These are phyloP conservation scores for Melanotaenia pygmaea DNA, from an alignment of 2,797 vertebrate species.

Conservation along the genomic window DNA sequence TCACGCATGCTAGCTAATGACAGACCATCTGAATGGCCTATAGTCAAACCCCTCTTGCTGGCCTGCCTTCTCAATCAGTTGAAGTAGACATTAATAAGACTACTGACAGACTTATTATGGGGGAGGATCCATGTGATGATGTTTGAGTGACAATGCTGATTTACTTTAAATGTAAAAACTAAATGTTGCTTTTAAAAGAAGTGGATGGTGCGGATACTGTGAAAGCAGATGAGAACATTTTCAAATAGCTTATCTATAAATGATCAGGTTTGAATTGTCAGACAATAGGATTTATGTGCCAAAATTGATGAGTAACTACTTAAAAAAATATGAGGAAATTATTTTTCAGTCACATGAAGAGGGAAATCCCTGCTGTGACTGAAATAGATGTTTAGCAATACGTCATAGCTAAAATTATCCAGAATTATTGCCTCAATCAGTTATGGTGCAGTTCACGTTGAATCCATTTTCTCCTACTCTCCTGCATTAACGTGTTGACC, in stretches of 20 bases:
- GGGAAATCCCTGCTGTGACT: slow-evolving; percentile 4
- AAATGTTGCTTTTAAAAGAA: not conserved
- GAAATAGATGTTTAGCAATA: not conserved
- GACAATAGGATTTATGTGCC: not conserved
- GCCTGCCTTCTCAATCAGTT: slow-evolving; percentile 26
- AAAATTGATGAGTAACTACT: not conserved
- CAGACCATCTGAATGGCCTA: slow-evolving; percentile 63
- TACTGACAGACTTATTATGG: slow-evolving; percentile 30
- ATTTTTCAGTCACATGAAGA: slow-evolving; percentile 11
- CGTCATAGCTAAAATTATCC: not conserved
- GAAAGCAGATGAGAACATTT: not conserved
- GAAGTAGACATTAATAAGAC: slow-evolving; percentile 24
- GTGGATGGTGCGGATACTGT: not conserved
- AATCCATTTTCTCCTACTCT: not conserved
- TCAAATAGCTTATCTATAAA: not conserved
- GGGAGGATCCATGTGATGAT: slow-evolving; percentile 32
- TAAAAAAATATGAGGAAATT: not conserved
- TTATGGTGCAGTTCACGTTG: not conserved
- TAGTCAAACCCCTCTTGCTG: slow-evolving; percentile 27
- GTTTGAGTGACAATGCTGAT: slow-evolving; percentile 1
- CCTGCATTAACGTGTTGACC: not conserved
- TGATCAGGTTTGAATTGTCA: not conserved
- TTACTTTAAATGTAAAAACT: not conserved
- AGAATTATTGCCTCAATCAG: not conserved
- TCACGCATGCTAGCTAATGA: slow-evolving; percentile 71